Conservation (phyloP, 2,113 vertebrate genomes). For the Oxyura jamaicensis region DNA sequence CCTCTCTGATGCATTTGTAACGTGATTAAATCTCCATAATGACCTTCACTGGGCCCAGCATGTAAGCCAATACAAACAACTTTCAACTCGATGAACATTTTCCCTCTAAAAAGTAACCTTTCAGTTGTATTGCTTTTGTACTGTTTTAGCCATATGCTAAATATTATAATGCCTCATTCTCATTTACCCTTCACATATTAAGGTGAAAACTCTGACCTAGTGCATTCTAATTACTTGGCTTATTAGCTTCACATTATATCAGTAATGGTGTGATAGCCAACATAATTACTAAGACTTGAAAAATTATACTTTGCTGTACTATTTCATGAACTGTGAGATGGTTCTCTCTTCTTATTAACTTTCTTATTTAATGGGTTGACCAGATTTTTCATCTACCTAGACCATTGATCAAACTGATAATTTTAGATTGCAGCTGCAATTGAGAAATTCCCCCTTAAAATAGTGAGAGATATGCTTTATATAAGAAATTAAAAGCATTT, state of each 20-base stretch:
- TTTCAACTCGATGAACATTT: not conserved
- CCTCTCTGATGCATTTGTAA: not conserved
- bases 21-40: conserved; percentile 13
- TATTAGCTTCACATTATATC: conserved; percentile 79
- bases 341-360: conserved; percentile 55
- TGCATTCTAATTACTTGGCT: conserved; percentile 81
- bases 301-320: conserved; percentile 73
- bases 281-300: conserved; percentile 77
- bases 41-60: conserved; percentile 4
- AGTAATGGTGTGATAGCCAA: conserved; percentile 75
- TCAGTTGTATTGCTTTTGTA: not conserved
- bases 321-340: conserved; percentile 65
- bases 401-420: conserved; percentile 61
- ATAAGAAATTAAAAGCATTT: not conserved
- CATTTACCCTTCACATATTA: conserved; percentile 73
- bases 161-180: conserved; percentile 64
- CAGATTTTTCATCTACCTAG: conserved; percentile 59
- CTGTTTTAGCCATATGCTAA: conserved; percentile 43
- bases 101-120: conserved; percentile 1
- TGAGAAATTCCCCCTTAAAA: conserved; percentile 11
- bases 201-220: conserved; percentile 79
- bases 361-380: conserved; percentile 43
- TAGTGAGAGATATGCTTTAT: not conserved
- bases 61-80: conserved; percentile 31
- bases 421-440: conserved; percentile 18